Evolutionary conservation across 1,140 invertebrate genomes (phyloP).

Genomic region (Penaeus chinensis): DNA sequence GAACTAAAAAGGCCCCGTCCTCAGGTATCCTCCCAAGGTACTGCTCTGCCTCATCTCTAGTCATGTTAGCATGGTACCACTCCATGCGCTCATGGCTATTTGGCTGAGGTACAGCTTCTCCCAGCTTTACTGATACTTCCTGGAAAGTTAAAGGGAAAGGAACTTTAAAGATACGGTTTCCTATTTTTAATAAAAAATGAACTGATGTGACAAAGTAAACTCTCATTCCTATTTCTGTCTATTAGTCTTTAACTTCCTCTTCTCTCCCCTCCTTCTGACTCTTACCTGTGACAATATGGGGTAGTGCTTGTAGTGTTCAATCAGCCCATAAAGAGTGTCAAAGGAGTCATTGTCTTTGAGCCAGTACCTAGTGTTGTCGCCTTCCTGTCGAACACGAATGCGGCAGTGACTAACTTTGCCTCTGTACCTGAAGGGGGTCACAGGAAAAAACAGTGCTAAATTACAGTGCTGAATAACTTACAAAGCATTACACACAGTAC

Average conservation of each 20-base stretch:
- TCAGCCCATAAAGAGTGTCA: conserved; percentile 92
- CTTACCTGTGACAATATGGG: conserved; percentile 78
- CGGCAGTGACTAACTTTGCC: conserved; percentile 92
- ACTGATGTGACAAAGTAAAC: too few relatives aligned
- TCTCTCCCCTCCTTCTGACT: too few relatives aligned
- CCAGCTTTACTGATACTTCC: conserved; percentile 69
- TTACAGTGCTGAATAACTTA: too few relatives aligned
- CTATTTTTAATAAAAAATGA: too few relatives aligned
- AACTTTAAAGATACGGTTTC: too few relatives aligned
- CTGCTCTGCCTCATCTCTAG: conserved; percentile 85
- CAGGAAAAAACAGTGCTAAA: too few relatives aligned
- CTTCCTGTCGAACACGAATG: conserved; percentile 89
- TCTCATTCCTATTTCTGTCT: too few relatives aligned
- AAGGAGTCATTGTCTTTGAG: conserved; percentile 90
- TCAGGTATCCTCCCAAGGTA: conserved; percentile 82
- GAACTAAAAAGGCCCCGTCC: conserved; percentile 92
- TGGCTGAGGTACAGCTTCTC: conserved; percentile 93
- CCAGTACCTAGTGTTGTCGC: conserved; percentile 90
- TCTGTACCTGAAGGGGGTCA: conserved; percentile 74
- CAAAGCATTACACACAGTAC: too few relatives aligned
- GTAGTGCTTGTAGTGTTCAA: conserved; percentile 89
- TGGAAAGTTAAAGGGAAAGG: not conserved
- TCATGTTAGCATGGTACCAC: conserved; percentile 90
- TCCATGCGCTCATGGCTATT: conserved; percentile 93
- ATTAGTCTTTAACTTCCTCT: too few relatives aligned